Conservation (phyloP, 2,797 vertebrate genomes). For the Geotrypetes seraphini region DNA sequence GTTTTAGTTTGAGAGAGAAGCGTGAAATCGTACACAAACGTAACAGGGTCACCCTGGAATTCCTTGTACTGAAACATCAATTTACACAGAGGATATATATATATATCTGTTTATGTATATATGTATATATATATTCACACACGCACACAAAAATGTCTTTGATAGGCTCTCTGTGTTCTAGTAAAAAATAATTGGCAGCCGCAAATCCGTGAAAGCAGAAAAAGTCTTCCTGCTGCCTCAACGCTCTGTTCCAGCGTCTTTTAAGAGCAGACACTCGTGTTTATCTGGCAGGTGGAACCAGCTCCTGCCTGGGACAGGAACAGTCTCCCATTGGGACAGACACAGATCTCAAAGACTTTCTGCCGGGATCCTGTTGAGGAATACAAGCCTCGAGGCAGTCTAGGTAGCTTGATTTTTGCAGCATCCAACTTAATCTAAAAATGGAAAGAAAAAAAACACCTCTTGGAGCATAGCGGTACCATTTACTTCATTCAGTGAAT, state of each 20-base stretch:
- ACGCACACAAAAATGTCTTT: constrained; percentile 50
- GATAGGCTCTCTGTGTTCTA: constrained; percentile 69
- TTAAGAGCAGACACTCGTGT: constrained; percentile 92
- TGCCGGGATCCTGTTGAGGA: constrained; percentile 73
- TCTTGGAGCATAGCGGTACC: no score
- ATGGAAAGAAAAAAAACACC: neutral
- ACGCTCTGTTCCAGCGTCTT: constrained; percentile 34
- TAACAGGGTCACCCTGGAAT: constrained; percentile 75
- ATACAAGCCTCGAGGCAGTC: constrained; percentile 83
- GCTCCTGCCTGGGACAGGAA: constrained; percentile 90
- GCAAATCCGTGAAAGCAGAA: constrained; percentile 37
- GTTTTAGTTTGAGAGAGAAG: constrained; percentile 20
- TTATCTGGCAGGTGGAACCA: constrained; percentile 92
- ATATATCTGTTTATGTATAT: constrained; percentile 25
- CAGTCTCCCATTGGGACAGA: constrained; percentile 86
- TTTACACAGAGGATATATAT: constrained; percentile 66
- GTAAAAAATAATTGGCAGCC: constrained; percentile 58
- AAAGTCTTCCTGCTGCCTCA: constrained; percentile 39
- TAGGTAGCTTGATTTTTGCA: constrained; percentile 80
- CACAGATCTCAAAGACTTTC: constrained; percentile 92
- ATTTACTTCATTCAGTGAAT: no score
- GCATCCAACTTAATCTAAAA: constrained; percentile 87
- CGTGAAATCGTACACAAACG: constrained; percentile 42
- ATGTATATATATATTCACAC: neutral
- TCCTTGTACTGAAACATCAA: constrained; percentile 75